Percentiles rank a stretch among this genome's conserved stretches.
These are phyloP conservation scores for Pangasius djambal DNA, from an alignment of 2,797 vertebrate species.

Conservation along the genomic window DNA sequence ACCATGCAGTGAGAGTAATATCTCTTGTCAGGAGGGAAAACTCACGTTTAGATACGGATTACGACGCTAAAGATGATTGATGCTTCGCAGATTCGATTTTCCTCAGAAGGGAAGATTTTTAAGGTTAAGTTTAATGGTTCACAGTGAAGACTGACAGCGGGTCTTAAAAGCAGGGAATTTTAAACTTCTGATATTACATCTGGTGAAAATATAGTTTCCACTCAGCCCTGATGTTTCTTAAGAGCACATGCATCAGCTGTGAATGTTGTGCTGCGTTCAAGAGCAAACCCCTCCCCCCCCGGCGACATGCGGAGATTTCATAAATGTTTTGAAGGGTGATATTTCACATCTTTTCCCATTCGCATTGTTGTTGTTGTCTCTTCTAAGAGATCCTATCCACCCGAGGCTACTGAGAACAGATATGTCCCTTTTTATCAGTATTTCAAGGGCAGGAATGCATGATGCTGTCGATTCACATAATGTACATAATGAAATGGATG, in stretches of 20 bases:
- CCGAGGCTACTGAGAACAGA: slow-evolving; percentile 30
- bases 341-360: slow-evolving; percentile 20
- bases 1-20: not conserved
- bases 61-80: slow-evolving; percentile 5
- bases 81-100: not conserved
- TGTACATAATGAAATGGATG: slow-evolving; percentile 11
- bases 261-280: not conserved
- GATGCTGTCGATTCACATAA: slow-evolving; percentile 6
- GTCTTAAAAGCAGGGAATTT: not conserved
- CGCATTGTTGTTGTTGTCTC: slow-evolving; percentile 26
- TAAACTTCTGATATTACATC: not conserved
- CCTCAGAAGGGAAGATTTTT: not conserved
- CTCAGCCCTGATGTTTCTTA: not conserved
- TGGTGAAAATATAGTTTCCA: slow-evolving; percentile 1
- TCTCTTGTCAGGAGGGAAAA: slow-evolving; percentile 10
- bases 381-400: slow-evolving; percentile 5
- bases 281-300: not conserved
- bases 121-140: not conserved
- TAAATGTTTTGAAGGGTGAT: slow-evolving; percentile 31
- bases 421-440: slow-evolving; percentile 29
- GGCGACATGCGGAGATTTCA: slow-evolving; percentile 3
- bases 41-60: not conserved
- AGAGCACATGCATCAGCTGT: slow-evolving; percentile 23
- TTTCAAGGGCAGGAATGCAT: slow-evolving; percentile 12
- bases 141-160: not conserved